These are phyloP conservation scores for Ctenopoma multispine DNA, from an alignment of 2,797 vertebrate species.

Conservation along the genomic window DNA sequence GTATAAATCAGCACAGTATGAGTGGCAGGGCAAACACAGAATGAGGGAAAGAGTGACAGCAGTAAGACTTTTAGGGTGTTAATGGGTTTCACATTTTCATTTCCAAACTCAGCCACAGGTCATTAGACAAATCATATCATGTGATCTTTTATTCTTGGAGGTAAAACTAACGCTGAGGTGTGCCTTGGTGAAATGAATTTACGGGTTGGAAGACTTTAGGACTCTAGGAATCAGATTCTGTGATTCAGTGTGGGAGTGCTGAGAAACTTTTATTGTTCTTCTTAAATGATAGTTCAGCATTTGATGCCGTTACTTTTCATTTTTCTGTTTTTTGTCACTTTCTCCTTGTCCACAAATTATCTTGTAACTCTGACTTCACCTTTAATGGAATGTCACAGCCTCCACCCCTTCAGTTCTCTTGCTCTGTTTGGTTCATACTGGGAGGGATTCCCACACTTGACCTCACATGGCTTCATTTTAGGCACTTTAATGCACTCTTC, in stretches of 20 bases:
- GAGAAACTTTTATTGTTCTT: slow-evolving; percentile 62
- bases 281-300: slow-evolving; percentile 59
- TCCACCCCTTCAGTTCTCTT: slow-evolving; percentile 37
- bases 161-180: slow-evolving; percentile 44
- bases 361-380: slow-evolving; percentile 57
- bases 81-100: slow-evolving; percentile 58
- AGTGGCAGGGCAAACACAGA: neutral
- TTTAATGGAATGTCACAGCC: slow-evolving; percentile 53
- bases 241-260: slow-evolving; percentile 60
- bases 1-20: slow-evolving; percentile 24
- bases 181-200: slow-evolving; percentile 44
- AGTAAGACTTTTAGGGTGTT: slow-evolving; percentile 39
- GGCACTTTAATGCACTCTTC: slow-evolving; percentile 30
- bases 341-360: slow-evolving; percentile 43
- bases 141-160: slow-evolving; percentile 44
- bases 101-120: slow-evolving; percentile 60
- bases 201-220: slow-evolving; percentile 58
- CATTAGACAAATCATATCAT: slow-evolving; percentile 67
- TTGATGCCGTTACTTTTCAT: slow-evolving; percentile 53
- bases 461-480: slow-evolving; percentile 51
- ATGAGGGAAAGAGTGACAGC: slow-evolving; percentile 21
- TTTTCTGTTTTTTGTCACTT: slow-evolving; percentile 25
- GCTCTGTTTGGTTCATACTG: slow-evolving; percentile 26
- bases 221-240: slow-evolving; percentile 55
- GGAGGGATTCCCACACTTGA: slow-evolving; percentile 66